Conservation (phyloP, 2,888 invertebrate species). For the Caenorhabditis sp. region DNA sequence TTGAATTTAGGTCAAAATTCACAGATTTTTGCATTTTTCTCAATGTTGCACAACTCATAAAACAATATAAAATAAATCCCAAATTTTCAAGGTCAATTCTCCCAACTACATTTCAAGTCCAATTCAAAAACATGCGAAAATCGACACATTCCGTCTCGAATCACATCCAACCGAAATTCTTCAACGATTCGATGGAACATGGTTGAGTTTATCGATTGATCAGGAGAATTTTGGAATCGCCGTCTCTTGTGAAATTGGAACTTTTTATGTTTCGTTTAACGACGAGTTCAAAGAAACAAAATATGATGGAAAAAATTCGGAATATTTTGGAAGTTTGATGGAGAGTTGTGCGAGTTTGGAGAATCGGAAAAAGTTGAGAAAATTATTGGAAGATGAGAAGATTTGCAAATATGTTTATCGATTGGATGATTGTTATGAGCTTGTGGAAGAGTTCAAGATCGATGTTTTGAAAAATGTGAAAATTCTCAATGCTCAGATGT, state of each 20-base stretch:
- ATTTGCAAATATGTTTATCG: not conserved
- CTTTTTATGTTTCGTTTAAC: slow-evolving; percentile 9
- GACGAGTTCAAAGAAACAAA: slow-evolving; percentile 4
- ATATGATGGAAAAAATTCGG: not conserved
- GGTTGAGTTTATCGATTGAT: slow-evolving; percentile 3
- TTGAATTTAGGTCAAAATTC: not conserved
- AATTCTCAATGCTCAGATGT: not conserved
- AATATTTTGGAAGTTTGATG: not conserved
- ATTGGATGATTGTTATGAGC: not conserved
- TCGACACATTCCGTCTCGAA: not conserved
- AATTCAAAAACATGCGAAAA: slow-evolving; percentile 13
- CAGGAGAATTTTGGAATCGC: slow-evolving; percentile 2
- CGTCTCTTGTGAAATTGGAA: slow-evolving; percentile 2
- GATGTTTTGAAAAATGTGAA: slow-evolving; percentile 2
- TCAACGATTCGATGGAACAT: not conserved
- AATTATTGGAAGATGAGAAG: not conserved
- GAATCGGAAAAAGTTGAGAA: not conserved
- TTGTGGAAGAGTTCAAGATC: not conserved
- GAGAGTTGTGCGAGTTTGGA: not conserved
- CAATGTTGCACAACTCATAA: not conserved
- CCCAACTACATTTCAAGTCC: slow-evolving; percentile 16
- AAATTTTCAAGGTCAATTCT: slow-evolving; percentile 7
- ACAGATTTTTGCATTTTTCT: not conserved
- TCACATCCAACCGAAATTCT: no score
- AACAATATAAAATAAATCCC: no score